Conservation (phyloP, 2,113 vertebrate species). For the Erythrocercus mccallii region DNA sequence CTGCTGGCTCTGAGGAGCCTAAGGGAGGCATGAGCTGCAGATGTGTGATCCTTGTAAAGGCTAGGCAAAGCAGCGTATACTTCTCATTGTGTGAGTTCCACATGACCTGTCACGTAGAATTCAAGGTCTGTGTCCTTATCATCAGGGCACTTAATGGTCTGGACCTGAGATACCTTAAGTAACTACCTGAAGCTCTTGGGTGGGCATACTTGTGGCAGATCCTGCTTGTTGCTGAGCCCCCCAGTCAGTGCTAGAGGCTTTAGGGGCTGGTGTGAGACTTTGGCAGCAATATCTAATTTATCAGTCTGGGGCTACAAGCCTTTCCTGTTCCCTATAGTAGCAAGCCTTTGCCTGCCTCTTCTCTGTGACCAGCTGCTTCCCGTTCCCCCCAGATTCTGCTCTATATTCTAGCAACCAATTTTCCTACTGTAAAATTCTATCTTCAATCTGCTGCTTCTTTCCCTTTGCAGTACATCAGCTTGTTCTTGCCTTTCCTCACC, state of each 20-base stretch:
- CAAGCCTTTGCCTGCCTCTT: background rate
- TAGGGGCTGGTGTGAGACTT: background rate
- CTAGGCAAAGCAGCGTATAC: background rate
- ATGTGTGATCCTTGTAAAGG: background rate
- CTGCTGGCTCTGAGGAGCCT: background rate
- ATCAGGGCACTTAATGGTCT: background rate
- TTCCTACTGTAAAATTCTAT: background rate
- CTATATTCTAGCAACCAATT: constrained; percentile 6
- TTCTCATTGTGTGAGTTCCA: background rate
- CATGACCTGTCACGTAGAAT: fast-evolving
- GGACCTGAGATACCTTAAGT: background rate
- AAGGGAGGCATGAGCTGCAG: background rate
- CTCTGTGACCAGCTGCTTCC: background rate
- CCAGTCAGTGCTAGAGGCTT: background rate
- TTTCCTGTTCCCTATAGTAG: background rate
- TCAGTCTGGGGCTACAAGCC: background rate
- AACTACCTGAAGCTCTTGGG: background rate
- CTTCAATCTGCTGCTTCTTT: background rate
- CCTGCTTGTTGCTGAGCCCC: background rate
- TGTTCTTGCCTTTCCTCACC: background rate
- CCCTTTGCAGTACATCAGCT: background rate
- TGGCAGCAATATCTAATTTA: background rate
- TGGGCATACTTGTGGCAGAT: background rate
- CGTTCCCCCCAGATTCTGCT: background rate
- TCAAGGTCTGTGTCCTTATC: background rate